phyloP scores from a whole-genome alignment of 2,888 invertebrate species.

The Parnassius orleans region DNA sequence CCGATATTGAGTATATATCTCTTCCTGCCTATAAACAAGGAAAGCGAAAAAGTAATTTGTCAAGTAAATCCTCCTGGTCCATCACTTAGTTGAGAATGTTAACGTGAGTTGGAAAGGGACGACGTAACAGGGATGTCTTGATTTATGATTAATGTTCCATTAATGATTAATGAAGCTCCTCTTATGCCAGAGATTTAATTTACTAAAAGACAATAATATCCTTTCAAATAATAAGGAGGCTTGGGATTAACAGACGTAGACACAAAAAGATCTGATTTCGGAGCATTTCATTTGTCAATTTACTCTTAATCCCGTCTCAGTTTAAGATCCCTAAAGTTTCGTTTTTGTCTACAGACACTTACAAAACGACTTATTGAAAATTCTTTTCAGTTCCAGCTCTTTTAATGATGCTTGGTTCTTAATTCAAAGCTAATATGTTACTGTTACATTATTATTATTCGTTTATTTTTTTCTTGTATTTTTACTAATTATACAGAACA shows the following conservation, averaged over 20 bases:
- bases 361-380: constrained; percentile 19
- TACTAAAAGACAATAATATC: constrained; percentile 40
- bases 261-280: constrained; percentile 32
- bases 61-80: constrained; percentile 69
- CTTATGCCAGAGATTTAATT: constrained; percentile 48
- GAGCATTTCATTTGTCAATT: constrained; percentile 25
- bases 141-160: constrained; percentile 60
- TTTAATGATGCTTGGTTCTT: not conserved
- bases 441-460: too few relatives aligned
- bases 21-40: constrained; percentile 55
- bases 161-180: constrained; percentile 55
- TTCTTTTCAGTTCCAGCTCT: constrained; percentile 12
- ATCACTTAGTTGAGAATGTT: constrained; percentile 52
- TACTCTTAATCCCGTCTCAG: constrained; percentile 24
- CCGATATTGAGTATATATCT: constrained; percentile 45
- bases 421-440: too few relatives aligned
- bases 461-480: too few relatives aligned
- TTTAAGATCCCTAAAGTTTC: constrained; percentile 21
- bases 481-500: too few relatives aligned
- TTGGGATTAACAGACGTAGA: constrained; percentile 33
- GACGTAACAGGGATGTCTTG: constrained; percentile 34
- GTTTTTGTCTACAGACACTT: constrained; percentile 19
- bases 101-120: constrained; percentile 40
- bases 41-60: constrained; percentile 75
- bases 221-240: constrained; percentile 32